These are phyloP conservation scores for Bubo bubo DNA, from an alignment of 2,113 vertebrate species.

Conservation along the genomic window DNA sequence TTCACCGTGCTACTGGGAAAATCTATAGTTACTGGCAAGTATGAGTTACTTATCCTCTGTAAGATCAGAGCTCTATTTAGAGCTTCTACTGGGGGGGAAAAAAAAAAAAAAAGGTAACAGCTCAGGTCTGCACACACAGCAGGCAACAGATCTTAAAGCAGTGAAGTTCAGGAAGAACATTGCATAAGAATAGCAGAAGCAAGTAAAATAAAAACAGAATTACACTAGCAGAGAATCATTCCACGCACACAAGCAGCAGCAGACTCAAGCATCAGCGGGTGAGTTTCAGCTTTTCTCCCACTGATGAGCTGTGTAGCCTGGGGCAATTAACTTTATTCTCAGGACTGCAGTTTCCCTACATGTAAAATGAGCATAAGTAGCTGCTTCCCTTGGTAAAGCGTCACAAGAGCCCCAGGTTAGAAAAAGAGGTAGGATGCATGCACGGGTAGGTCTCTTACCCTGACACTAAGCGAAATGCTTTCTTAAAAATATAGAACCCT, in stretches of 20 bases:
- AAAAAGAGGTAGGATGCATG: fast-evolving
- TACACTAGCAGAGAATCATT: background rate
- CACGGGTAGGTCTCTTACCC: background rate
- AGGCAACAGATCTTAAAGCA: background rate
- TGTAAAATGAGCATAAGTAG: fast-evolving
- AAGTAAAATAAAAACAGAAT: background rate
- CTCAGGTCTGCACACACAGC: fast-evolving
- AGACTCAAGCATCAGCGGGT: background rate
- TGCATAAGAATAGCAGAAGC: background rate
- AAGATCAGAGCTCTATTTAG: background rate
- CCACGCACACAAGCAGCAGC: background rate
- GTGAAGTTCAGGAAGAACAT: background rate
- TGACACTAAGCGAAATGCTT: fast-evolving
- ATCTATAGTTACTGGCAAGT: background rate
- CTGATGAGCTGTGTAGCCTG: background rate
- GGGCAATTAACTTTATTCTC: background rate
- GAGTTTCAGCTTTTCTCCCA: background rate
- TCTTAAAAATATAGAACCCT: background rate
- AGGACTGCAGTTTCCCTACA: background rate
- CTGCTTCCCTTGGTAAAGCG: background rate
- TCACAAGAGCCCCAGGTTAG: background rate
- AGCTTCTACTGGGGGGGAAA: background rate
- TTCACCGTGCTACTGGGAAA: background rate
- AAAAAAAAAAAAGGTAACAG: background rate
- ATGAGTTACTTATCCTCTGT: background rate